phyloP scores from a whole-genome alignment of 2,888 invertebrate species.

The Eristalis intricaria region DNA sequence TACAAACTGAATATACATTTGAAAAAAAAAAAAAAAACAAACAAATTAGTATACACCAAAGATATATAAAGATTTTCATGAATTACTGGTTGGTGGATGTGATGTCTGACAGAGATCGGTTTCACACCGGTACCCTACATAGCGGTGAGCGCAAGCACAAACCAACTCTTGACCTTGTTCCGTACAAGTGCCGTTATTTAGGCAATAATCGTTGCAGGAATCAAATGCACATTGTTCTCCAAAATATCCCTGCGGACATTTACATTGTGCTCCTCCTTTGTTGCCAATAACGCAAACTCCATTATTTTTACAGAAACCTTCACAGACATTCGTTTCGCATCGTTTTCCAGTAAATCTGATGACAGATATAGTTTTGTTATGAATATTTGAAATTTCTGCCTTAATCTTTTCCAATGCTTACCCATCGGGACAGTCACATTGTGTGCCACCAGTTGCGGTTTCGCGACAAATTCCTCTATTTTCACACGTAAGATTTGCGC shows the following conservation, averaged over 20 bases:
- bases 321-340: slow-evolving; percentile 85
- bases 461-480: slow-evolving; percentile 85
- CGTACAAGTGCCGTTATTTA: slow-evolving; percentile 82
- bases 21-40: not conserved
- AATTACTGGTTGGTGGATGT: slow-evolving; percentile 78
- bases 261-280: slow-evolving; percentile 79
- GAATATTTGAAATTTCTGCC: not conserved
- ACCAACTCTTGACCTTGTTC: slow-evolving; percentile 75
- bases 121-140: slow-evolving; percentile 82
- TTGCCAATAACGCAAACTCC: slow-evolving; percentile 81
- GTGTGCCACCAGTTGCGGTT: slow-evolving; percentile 79
- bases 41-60: too few relatives aligned
- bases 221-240: slow-evolving; percentile 83
- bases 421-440: slow-evolving; percentile 84
- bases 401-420: slow-evolving; percentile 75
- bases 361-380: not conserved
- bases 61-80: not conserved
- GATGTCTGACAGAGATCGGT: slow-evolving; percentile 82
- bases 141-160: slow-evolving; percentile 79
- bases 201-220: slow-evolving; percentile 82
- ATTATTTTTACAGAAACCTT: slow-evolving; percentile 83
- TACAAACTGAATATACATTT: slow-evolving; percentile 75
- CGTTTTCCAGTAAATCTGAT: slow-evolving; percentile 82
- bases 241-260: slow-evolving; percentile 78
- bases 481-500: slow-evolving; percentile 83